Conservation (phyloP, 2,888 invertebrate genomes). For the Phasia obesa region DNA sequence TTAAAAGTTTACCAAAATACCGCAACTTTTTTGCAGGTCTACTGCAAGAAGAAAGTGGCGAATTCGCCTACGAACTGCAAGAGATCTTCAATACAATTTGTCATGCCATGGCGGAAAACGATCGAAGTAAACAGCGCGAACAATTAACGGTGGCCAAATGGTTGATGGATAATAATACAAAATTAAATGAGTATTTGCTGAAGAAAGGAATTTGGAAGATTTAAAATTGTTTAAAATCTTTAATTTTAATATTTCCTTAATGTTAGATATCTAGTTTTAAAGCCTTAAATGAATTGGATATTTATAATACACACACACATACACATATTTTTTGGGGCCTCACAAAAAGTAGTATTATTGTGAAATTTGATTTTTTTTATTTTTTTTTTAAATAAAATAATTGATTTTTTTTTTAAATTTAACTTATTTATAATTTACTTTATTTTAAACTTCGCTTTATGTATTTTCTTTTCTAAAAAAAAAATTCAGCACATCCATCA, state of each 20-base stretch:
- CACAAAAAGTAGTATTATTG: constrained; percentile 48
- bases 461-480: too few relatives aligned
- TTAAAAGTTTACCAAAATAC: constrained; percentile 72
- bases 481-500: too few relatives aligned
- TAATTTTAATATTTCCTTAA: background rate
- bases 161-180: constrained; percentile 72
- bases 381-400: constrained; percentile 25
- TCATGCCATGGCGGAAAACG: constrained; percentile 69
- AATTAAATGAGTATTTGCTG: constrained; percentile 71
- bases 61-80: constrained; percentile 72
- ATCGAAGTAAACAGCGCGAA: constrained; percentile 68
- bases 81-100: constrained; percentile 72
- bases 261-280: too few relatives aligned
- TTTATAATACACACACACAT: background rate
- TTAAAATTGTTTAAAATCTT: constrained; percentile 9
- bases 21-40: constrained; percentile 73
- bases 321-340: constrained; percentile 21
- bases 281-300: too few relatives aligned
- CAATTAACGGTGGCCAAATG: constrained; percentile 71
- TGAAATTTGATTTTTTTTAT: constrained; percentile 33
- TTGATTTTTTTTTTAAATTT: constrained; percentile 4
- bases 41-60: constrained; percentile 72
- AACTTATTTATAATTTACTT: too few relatives aligned
- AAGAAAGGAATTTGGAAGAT: constrained; percentile 71
- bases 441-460: too few relatives aligned